A percentile compares a stretch with the other conserved stretches of the same genome.
These are phyloP conservation scores for Drosophila mayaguana DNA, from an alignment of 2,888 invertebrate species.

Conservation along the genomic window DNA sequence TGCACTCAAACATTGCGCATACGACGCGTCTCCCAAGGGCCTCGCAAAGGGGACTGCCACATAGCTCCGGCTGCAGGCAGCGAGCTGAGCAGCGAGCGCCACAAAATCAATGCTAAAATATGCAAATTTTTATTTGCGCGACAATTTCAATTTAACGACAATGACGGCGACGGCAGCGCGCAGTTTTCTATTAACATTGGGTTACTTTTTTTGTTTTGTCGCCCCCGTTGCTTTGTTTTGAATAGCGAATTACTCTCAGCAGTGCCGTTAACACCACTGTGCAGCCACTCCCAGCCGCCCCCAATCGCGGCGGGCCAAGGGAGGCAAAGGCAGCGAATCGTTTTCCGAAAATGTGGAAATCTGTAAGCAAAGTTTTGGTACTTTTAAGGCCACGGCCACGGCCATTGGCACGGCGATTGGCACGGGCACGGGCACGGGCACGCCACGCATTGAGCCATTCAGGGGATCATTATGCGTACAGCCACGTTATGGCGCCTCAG, in stretches of 20 bases:
- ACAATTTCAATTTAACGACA: slow-evolving; percentile 83
- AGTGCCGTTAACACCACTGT: slow-evolving; percentile 81
- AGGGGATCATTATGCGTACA: slow-evolving; percentile 74
- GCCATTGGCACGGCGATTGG: not conserved
- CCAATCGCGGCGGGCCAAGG: slow-evolving; percentile 18
- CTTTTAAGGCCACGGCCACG: slow-evolving; percentile 33
- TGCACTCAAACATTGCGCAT: slow-evolving; percentile 69
- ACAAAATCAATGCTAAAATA: slow-evolving; percentile 81
- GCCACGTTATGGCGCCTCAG: slow-evolving; percentile 74
- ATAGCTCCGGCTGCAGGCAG: not conserved
- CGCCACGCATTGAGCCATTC: slow-evolving; percentile 71
- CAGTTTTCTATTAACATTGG: slow-evolving; percentile 75
- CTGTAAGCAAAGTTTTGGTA: slow-evolving; percentile 60
- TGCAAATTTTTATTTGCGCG: slow-evolving; percentile 83
- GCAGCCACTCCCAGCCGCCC: slow-evolving; percentile 16
- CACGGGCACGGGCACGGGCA: too few species aligned
- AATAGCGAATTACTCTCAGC: slow-evolving; percentile 78
- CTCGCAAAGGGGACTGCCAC: slow-evolving; percentile 30
- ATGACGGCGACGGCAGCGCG: slow-evolving; percentile 48
- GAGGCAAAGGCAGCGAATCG: slow-evolving; percentile 47
- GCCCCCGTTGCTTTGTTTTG: slow-evolving; percentile 38
- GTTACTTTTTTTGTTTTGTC: slow-evolving; percentile 44
- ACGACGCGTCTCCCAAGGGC: slow-evolving; percentile 61
- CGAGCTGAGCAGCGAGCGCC: not conserved
- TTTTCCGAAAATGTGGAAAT: slow-evolving; percentile 66